Conservation (phyloP, 2,797 vertebrate species). For the Syngnathus rostellatus region DNA sequence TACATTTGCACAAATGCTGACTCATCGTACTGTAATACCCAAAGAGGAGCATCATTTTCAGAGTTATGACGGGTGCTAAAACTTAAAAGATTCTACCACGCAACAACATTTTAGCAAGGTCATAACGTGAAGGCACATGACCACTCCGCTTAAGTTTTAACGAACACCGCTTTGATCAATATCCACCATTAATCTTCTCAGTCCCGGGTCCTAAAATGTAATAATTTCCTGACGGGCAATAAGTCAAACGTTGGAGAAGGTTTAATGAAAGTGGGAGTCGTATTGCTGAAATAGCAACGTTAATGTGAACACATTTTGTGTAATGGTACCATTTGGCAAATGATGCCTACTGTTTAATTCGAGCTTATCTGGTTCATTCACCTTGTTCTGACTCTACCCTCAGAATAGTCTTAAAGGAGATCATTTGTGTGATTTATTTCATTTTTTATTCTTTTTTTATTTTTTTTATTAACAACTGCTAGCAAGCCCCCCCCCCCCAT, state of each 20-base stretch:
- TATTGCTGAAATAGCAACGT: conserved; percentile 39
- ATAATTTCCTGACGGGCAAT: conserved; percentile 48
- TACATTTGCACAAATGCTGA: not conserved
- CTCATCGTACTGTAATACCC: not conserved
- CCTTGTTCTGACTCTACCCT: not conserved
- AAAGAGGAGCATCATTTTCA: not conserved
- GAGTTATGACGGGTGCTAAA: not conserved
- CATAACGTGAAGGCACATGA: not conserved
- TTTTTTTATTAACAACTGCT: not conserved
- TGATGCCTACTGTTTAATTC: conserved; percentile 35
- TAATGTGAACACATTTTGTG: conserved; percentile 30
- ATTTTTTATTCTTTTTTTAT: not conserved
- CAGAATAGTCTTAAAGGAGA: not conserved
- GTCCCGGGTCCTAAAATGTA: conserved; percentile 28
- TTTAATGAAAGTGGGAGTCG: conserved; percentile 45
- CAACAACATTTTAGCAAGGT: not conserved
- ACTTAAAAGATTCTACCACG: not conserved
- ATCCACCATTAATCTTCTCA: conserved; percentile 25
- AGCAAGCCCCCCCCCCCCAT: not conserved
- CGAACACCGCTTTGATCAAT: not conserved
- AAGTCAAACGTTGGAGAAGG: conserved; percentile 36
- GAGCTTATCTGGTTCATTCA: not conserved
- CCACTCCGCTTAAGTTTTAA: not conserved
- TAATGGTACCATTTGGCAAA: conserved; percentile 30
- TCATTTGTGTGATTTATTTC: not conserved